A percentile compares a stretch with the other conserved stretches of the same genome.
Evolutionary conservation across 2,797 vertebrate species (phyloP).

Genomic region (Sparidentex hasta): DNA sequence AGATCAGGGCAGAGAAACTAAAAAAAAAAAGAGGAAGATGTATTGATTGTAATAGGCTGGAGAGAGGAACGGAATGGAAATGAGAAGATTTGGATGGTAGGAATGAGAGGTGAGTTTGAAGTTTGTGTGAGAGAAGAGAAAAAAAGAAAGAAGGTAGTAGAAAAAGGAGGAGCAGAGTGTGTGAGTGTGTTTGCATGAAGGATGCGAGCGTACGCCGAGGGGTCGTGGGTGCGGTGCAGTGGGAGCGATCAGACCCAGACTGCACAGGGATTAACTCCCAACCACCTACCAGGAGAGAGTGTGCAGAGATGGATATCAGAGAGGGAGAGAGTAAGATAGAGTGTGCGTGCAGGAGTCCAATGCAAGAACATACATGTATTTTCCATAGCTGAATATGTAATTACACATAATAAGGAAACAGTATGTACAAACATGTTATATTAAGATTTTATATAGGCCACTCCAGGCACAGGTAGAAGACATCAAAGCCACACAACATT

Average conservation of each 20-base stretch:
- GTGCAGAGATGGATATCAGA: slow-evolving; percentile 66
- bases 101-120: slow-evolving; percentile 9
- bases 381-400: slow-evolving; percentile 25
- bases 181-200: slow-evolving; percentile 34
- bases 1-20: slow-evolving; percentile 14
- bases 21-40: not conserved
- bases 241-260: slow-evolving; percentile 68
- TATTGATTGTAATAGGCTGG: not conserved
- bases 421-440: slow-evolving; percentile 5
- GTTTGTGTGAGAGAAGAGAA: not conserved
- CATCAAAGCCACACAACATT: slow-evolving; percentile 41
- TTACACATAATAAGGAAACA: slow-evolving; percentile 3
- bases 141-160: too few relatives aligned
- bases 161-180: not conserved
- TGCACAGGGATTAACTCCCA: slow-evolving; percentile 67
- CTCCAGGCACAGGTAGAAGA: slow-evolving; percentile 26
- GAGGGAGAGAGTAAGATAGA: not conserved
- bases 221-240: slow-evolving; percentile 19
- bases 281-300: slow-evolving; percentile 52
- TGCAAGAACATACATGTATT: slow-evolving; percentile 9
- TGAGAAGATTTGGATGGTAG: slow-evolving; percentile 45
- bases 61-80: slow-evolving; percentile 4
- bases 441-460: slow-evolving; percentile 24
- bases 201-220: slow-evolving; percentile 25
- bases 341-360: not conserved